Base-by-base conservation (phyloP, 2,888 invertebrate species). In the Drosophila yooni region DNA sequence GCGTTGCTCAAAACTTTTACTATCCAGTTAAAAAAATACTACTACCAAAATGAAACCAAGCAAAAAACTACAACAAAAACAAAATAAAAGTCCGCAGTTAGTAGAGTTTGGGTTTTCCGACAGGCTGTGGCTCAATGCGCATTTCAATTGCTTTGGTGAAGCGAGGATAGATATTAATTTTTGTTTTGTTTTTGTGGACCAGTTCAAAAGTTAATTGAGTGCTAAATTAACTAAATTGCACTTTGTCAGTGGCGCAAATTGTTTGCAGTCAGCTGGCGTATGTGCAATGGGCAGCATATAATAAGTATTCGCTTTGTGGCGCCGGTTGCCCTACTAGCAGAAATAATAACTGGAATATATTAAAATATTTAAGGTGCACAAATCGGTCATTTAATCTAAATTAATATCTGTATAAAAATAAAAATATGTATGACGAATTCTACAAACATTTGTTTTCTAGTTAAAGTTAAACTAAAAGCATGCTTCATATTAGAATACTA, bases 181-280 rank as follows among this genome's bases (percentile, higher is more conserved):
- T 25, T 25, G 18, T 50, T 56, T 52, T 58, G 11, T 31, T 68
- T 68, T 61, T 43, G 29, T 57, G 50, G 48, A 62, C 59, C 71
- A 64, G 71, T 71, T 75, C 62, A 83, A 76, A 88, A 84, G 84
- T 84, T 84, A 88, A 84, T 84, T 76, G 81, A 84, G 89, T 86
- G 87, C 89, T 73, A 86, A 84, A 88, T 84, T 86, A 83, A 89
- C 84, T 86, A 86, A 84, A 84, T 88, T 86, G 89, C 83, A 79
- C 76, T 81, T 74, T 77, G 75, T 81, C 66, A 60, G 67, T n/a
- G 48, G 48, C 59, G 54, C 77, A 80, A 85, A 79, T 79, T 82
- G 82, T 58, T 59, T 51, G 77, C 74, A 71, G 61, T 61, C 69
- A 21, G 59, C 72, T 71, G 59, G 74, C 73, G 80, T 79, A 74